Evolutionary conservation across 2,797 vertebrate species (phyloP).

Genomic region (Chelidonichthys spinosus): DNA sequence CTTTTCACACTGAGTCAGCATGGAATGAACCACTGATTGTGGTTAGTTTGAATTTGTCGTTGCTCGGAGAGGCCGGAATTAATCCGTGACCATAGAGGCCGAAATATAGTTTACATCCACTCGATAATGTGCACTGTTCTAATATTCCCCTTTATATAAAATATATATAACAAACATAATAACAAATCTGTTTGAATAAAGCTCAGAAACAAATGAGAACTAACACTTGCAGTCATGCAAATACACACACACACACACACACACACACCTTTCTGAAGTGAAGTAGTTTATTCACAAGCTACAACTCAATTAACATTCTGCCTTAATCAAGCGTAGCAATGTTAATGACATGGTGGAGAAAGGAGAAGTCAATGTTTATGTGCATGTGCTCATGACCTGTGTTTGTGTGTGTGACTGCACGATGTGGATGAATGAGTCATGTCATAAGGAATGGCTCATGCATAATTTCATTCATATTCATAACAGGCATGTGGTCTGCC

Average conservation of each 20-base stretch:
- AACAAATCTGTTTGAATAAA: slow-evolving; percentile 9
- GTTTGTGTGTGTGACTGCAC: slow-evolving; percentile 32
- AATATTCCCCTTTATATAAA: not conserved
- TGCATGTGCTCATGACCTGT: slow-evolving; percentile 10
- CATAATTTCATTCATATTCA: slow-evolving; percentile 85
- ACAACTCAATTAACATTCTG: slow-evolving; percentile 69
- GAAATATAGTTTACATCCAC: not conserved
- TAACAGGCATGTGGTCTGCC: slow-evolving; percentile 80
- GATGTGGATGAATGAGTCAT: slow-evolving; percentile 80
- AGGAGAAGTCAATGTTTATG: slow-evolving; percentile 53
- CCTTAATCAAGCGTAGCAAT: slow-evolving; percentile 68
- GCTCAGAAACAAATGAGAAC: slow-evolving; percentile 11
- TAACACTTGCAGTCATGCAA: slow-evolving; percentile 21
- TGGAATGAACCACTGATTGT: slow-evolving; percentile 16
- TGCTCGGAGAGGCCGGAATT: not conserved
- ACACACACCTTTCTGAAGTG: slow-evolving; percentile 41
- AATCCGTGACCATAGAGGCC: not conserved
- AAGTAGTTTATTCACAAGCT: slow-evolving; percentile 59
- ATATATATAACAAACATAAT: not conserved
- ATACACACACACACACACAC: slow-evolving; percentile 28
- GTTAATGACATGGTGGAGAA: slow-evolving; percentile 57
- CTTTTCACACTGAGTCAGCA: slow-evolving; percentile 13
- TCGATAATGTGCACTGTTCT: not conserved
- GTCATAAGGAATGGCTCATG: slow-evolving; percentile 78
- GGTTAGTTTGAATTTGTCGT: not conserved